These are phyloP conservation scores for Agonopterix alstromeriana DNA, from an alignment of 2,888 invertebrate species.

Conservation along the genomic window DNA sequence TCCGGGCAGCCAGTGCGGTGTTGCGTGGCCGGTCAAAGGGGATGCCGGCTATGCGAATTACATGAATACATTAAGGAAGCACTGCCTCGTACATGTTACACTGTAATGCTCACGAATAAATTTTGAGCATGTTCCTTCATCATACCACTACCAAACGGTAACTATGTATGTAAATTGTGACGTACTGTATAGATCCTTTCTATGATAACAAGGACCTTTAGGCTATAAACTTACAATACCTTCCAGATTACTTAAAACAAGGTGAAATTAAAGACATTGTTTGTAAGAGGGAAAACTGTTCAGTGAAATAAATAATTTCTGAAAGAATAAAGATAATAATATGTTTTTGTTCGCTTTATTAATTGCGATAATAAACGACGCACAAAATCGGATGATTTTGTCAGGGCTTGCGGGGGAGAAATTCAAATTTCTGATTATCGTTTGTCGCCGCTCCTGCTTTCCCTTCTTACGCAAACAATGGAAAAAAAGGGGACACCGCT, in stretches of 20 bases:
- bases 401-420: slow-evolving; percentile 59
- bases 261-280: slow-evolving; percentile 31
- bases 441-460: slow-evolving; percentile 59
- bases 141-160: slow-evolving; percentile 51
- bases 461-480: slow-evolving; percentile 69
- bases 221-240: slow-evolving; percentile 18
- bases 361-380: slow-evolving; percentile 66
- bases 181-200: slow-evolving; percentile 42
- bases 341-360: slow-evolving; percentile 57
- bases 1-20: slow-evolving; percentile 66
- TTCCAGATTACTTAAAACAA: slow-evolving; percentile 18
- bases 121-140: slow-evolving; percentile 69
- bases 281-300: slow-evolving; percentile 32
- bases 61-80: slow-evolving; percentile 75
- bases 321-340: slow-evolving; percentile 43
- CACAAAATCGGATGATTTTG: slow-evolving; percentile 67
- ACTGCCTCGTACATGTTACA: slow-evolving; percentile 68
- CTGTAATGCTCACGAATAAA: slow-evolving; percentile 74
- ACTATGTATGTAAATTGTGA: slow-evolving; percentile 51
- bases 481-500: slow-evolving; percentile 67
- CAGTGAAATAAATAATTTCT: slow-evolving; percentile 42
- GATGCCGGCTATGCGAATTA: slow-evolving; percentile 75
- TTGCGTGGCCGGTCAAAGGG: slow-evolving; percentile 77
- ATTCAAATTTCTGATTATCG: slow-evolving; percentile 74
- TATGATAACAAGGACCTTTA: slow-evolving; percentile 27